Evolutionary conservation across 2,113 vertebrate species (phyloP).

Genomic region (Meleagris gallopavo): DNA sequence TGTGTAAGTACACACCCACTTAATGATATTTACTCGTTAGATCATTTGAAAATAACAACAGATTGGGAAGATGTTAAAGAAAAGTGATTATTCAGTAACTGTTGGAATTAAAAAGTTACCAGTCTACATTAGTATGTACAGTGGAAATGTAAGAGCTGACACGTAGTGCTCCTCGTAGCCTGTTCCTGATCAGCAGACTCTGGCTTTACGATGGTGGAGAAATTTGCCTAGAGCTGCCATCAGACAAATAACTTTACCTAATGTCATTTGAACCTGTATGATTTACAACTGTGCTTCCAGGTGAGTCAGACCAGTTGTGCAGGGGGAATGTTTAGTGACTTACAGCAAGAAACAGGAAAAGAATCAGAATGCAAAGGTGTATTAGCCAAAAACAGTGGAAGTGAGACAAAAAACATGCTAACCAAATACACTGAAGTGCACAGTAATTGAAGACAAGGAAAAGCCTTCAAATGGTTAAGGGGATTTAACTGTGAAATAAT

Average conservation of each 20-base stretch:
- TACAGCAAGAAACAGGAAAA: background rate
- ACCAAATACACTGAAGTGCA: background rate
- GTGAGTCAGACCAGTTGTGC: background rate
- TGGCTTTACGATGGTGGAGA: background rate
- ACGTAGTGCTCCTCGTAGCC: background rate
- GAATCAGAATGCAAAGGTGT: background rate
- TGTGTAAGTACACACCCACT: background rate
- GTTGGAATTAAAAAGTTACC: background rate
- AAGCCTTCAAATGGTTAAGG: background rate
- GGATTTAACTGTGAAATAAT: background rate
- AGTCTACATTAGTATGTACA: background rate
- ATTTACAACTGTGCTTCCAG: background rate
- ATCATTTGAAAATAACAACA: background rate
- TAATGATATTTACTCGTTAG: background rate
- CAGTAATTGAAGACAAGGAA: background rate
- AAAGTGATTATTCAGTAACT: background rate
- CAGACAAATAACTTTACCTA: background rate
- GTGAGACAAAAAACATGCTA: background rate
- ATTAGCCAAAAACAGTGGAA: background rate
- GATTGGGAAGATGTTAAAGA: background rate
- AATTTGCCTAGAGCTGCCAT: background rate
- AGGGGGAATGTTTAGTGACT: background rate
- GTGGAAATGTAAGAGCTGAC: background rate
- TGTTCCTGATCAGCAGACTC: background rate
- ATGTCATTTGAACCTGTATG: fast-evolving